Percentiles rank a stretch among this genome's conserved stretches.
Evolutionary conservation across 1,140 invertebrate genomes (phyloP).

Genomic region (Scylla paramamosain): DNA sequence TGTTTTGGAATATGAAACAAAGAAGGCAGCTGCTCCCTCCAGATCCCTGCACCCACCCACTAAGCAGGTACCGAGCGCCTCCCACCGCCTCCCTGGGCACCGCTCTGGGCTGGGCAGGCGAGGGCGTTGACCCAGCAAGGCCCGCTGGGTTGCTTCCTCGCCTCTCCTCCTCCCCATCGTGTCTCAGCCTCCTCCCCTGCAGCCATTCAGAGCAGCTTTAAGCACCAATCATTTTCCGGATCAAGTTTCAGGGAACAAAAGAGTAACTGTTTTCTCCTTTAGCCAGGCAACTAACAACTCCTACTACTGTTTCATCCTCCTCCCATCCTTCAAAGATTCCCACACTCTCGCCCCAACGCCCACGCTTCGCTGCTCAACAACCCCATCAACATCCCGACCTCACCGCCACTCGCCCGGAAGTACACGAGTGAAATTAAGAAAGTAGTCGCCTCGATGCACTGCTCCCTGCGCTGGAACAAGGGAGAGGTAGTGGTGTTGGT

Average conservation of each 20-base stretch:
- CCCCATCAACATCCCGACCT: neutral
- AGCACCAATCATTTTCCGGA: neutral
- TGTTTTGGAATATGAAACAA: too few species aligned
- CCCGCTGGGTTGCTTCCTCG: neutral
- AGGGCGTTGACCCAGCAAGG: neutral
- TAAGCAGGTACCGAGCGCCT: neutral
- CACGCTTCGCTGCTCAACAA: neutral
- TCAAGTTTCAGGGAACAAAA: neutral
- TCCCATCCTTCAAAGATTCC: neutral
- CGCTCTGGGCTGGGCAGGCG: neutral
- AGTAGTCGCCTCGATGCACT: neutral
- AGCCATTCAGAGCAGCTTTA: neutral
- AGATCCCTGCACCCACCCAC: neutral
- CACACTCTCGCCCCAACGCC: neutral
- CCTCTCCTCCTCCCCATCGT: neutral
- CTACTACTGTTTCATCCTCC: neutral
- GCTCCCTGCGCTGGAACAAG: too few species aligned
- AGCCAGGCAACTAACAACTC: neutral
- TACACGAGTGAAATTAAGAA: neutral
- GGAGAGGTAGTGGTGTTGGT: too few species aligned
- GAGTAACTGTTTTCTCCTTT: neutral
- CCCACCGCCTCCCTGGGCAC: neutral
- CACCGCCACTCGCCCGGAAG: neutral
- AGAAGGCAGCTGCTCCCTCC: neutral
- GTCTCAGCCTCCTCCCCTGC: neutral